phyloP scores from a whole-genome alignment of 1,140 invertebrate species.

The Micrasema longulum region DNA sequence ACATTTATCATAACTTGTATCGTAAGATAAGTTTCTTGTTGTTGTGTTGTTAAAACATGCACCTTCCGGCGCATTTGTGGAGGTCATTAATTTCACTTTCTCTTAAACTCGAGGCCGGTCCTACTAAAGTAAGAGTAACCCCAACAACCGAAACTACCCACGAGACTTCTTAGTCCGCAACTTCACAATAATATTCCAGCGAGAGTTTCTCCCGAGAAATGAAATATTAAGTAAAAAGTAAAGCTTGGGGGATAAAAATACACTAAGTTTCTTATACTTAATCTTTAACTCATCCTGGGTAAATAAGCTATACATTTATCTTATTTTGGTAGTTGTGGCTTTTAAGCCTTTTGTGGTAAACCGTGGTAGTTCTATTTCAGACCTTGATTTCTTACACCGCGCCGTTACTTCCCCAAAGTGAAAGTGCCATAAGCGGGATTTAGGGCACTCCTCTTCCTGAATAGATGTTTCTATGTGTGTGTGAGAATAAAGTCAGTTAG shows the following conservation, averaged over 20 bases:
- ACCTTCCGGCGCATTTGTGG: constrained; percentile 32
- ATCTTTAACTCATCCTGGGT: too few species aligned
- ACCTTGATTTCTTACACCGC: constrained; percentile 3
- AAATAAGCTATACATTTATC: too few species aligned
- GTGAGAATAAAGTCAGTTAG: not conserved
- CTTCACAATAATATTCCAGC: too few species aligned
- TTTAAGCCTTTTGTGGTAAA: too few species aligned
- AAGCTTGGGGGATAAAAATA: too few species aligned
- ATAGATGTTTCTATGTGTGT: constrained; percentile 11
- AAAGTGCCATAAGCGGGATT: constrained; percentile 21
- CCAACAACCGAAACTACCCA: not conserved
- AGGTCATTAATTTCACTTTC: constrained; percentile 35
- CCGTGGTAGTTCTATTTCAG: not conserved
- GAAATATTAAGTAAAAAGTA: too few species aligned
- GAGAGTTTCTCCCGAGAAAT: too few species aligned
- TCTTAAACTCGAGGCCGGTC: constrained; percentile 4
- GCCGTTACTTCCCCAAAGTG: constrained; percentile 1
- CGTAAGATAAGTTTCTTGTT: constrained; percentile 25
- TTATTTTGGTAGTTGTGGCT: too few species aligned
- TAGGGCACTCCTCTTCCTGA: constrained; percentile 25
- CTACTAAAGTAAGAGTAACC: constrained; percentile 19
- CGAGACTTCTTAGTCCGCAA: not conserved
- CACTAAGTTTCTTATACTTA: too few species aligned
- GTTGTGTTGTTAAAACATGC: constrained; percentile 25
- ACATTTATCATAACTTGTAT: constrained; percentile 27